Percentiles rank a stretch among this genome's conserved stretches.
Evolutionary conservation across 2,888 invertebrate species (phyloP).

Genomic region (Sarcophaga subvicina): DNA sequence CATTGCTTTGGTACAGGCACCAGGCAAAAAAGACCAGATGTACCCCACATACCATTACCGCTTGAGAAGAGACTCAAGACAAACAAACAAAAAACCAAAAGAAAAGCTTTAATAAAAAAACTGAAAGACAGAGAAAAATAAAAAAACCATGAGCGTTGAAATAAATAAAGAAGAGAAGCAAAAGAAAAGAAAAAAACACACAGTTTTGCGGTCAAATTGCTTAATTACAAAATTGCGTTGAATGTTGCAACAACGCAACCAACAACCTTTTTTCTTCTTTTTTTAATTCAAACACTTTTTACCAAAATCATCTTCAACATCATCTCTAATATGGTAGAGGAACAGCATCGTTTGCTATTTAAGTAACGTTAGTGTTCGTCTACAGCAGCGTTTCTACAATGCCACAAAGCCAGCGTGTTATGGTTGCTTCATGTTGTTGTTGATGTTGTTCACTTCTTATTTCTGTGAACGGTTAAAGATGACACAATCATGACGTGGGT

Average conservation of each 20-base stretch:
- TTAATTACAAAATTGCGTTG: conserved; percentile 79
- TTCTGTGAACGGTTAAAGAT: conserved; percentile 42
- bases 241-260: conserved; percentile 61
- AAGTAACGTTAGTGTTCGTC: background rate
- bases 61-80: conserved; percentile 41
- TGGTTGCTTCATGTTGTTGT: conserved; percentile 6
- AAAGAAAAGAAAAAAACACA: conserved; percentile 32
- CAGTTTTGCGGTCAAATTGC: conserved; percentile 77
- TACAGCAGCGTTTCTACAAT: conserved; percentile 10
- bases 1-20: conserved; percentile 55
- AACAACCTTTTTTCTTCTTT: conserved; percentile 15
- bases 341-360: conserved; percentile 14
- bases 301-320: conserved; percentile 28
- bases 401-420: conserved; percentile 56
- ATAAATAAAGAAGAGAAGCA: conserved; percentile 5
- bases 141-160: background rate
- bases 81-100: conserved; percentile 18
- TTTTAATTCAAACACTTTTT: conserved; percentile 4
- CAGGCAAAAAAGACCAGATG: conserved; percentile 9
- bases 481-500: conserved; percentile 35
- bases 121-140: conserved; percentile 2
- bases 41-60: background rate
- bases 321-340: background rate
- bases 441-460: conserved; percentile 1
- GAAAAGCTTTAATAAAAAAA: conserved; percentile 38